These are phyloP conservation scores for Zootermopsis nevadensis DNA, from an alignment of 2,888 invertebrate species.

Conservation along the genomic window DNA sequence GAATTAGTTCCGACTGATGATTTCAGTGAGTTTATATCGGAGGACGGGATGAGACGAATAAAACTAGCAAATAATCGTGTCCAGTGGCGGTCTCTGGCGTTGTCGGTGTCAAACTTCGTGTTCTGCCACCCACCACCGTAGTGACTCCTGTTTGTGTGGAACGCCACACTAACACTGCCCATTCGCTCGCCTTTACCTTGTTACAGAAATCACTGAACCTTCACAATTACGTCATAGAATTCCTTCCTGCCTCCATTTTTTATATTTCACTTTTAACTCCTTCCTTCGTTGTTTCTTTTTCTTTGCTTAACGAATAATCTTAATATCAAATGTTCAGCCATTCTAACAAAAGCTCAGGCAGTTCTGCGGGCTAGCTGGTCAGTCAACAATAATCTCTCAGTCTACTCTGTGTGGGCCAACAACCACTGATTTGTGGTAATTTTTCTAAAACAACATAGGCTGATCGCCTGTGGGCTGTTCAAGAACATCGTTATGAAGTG, in stretches of 20 bases:
- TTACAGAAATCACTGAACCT: constrained; percentile 37
- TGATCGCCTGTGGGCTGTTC: not conserved
- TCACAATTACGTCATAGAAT: constrained; percentile 32
- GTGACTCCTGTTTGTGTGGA: not conserved
- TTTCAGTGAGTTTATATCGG: too few species aligned
- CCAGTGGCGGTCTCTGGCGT: too few species aligned
- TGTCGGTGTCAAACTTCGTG: too few species aligned
- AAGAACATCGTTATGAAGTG: not conserved
- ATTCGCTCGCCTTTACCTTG: constrained; percentile 24
- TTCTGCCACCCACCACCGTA: too few species aligned
- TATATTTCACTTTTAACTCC: constrained; percentile 6
- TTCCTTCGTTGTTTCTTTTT: not conserved
- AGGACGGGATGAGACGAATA: too few species aligned
- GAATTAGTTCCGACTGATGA: too few species aligned
- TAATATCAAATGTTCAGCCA: not conserved
- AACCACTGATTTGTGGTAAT: constrained; percentile 2
- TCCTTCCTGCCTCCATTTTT: constrained; percentile 1
- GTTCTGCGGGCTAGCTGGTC: not conserved
- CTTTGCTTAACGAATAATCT: constrained; percentile 21
- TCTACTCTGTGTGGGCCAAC: not conserved
- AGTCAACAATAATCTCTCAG: not conserved
- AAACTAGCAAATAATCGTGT: too few species aligned
- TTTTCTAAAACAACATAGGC: not conserved
- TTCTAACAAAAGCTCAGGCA: not conserved
- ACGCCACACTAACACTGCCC: not conserved